These are phyloP conservation scores for Phodopus roborovskii DNA, from an alignment of 2,113 vertebrate species.

Conservation along the genomic window DNA sequence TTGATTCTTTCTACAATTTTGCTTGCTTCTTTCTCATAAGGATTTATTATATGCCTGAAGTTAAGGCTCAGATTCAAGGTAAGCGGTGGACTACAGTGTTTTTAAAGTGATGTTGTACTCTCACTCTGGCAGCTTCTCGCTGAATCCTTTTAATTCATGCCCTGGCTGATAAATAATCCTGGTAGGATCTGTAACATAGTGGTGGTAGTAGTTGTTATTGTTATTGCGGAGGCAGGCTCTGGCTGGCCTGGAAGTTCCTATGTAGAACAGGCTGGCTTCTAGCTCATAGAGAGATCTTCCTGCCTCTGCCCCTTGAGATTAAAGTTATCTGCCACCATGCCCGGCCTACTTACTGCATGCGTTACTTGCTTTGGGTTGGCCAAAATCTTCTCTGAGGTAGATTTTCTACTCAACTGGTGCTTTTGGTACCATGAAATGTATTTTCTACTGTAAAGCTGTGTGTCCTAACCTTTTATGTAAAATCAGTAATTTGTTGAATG, in stretches of 20 bases:
- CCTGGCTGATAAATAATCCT: background rate
- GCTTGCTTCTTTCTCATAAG: background rate
- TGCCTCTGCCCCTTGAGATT: background rate
- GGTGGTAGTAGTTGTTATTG: background rate
- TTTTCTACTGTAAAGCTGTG: background rate
- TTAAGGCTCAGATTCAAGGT: background rate
- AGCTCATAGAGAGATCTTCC: background rate
- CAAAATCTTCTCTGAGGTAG: background rate
- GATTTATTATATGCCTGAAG: slow-evolving; percentile 32
- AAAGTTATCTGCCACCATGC: background rate
- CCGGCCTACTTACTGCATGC: background rate
- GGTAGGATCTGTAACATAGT: background rate
- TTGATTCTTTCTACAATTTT: background rate
- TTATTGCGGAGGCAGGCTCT: background rate
- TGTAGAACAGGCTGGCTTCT: background rate
- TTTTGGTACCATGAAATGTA: background rate
- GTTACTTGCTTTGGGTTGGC: background rate
- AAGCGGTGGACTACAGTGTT: background rate
- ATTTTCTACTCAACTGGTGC: background rate
- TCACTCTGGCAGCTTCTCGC: background rate
- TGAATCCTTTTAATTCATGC: background rate
- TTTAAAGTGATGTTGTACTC: background rate
- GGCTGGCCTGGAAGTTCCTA: background rate
- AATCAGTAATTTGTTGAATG: background rate
- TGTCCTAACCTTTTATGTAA: slow-evolving; percentile 25